Conservation (phyloP, 2,113 vertebrate species). For the Tupaia chinensis region DNA sequence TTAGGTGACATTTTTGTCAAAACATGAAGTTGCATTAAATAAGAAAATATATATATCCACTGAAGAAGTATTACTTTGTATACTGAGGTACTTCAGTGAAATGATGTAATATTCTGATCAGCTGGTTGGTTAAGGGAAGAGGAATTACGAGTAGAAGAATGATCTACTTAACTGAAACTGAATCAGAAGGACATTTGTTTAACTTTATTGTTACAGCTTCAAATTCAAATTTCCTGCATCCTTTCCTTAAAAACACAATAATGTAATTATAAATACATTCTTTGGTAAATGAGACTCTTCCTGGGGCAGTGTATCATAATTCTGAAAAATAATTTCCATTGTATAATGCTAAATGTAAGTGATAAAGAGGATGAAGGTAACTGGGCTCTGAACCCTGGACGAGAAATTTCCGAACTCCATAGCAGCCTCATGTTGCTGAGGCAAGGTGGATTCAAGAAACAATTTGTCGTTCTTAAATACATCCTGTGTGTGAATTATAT, state of each 20-base stretch:
- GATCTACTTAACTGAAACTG: neutral
- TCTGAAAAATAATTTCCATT: constrained; percentile 30
- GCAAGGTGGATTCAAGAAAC: neutral
- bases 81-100: neutral
- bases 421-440: neutral
- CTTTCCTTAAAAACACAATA: neutral
- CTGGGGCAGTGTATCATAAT: neutral
- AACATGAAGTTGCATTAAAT: neutral
- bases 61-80: neutral
- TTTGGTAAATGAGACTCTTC: neutral
- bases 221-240: neutral
- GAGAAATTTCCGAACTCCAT: neutral
- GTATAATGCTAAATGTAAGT: neutral
- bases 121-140: neutral
- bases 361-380: neutral
- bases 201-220: neutral
- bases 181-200: neutral
- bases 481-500: neutral
- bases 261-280: neutral
- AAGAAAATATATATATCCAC: neutral
- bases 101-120: neutral
- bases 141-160: neutral
- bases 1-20: constrained; percentile 10
- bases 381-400: neutral
- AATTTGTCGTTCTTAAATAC: neutral